Percentiles rank a stretch among this genome's conserved stretches.
Conservation (phyloP, 2,888 invertebrate genomes). For the Sinohyriopsis cumingii region DNA sequence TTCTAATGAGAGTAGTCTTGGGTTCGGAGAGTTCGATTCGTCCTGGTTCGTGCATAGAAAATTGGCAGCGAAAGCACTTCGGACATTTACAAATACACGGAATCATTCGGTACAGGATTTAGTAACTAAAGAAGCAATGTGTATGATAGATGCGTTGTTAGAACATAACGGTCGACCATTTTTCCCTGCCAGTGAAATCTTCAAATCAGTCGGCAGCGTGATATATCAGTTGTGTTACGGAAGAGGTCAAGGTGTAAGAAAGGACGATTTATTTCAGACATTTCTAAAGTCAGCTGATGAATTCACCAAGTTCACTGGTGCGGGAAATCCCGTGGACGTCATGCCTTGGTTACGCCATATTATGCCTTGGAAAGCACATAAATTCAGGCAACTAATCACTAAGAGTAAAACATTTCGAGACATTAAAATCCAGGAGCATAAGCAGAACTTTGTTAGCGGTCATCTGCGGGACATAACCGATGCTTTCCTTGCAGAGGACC, state of each 20-base stretch:
- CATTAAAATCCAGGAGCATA: constrained; percentile 7
- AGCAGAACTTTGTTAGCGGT: not conserved
- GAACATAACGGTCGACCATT: not conserved
- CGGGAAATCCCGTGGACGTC: constrained; percentile 43
- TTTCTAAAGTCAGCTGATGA: constrained; percentile 3
- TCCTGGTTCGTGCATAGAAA: constrained; percentile 22
- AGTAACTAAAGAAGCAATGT: constrained; percentile 11
- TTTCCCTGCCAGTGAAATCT: constrained; percentile 11
- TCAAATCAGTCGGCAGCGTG: constrained; percentile 18
- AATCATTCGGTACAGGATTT: constrained; percentile 22
- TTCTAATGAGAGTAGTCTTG: constrained; percentile 8
- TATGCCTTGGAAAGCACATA: constrained; percentile 16
- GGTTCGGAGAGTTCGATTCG: constrained; percentile 10
- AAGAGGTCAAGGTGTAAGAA: constrained; percentile 15
- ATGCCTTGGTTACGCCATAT: constrained; percentile 42
- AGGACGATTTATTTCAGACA: constrained; percentile 14
- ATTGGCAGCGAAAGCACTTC: constrained; percentile 19
- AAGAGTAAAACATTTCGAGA: not conserved
- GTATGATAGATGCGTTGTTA: constrained; percentile 2
- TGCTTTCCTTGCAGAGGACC: constrained; percentile 31
- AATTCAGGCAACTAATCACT: constrained; percentile 18
- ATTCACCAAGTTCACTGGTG: constrained; percentile 23
- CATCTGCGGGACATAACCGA: constrained; percentile 47
- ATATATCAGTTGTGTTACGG: constrained; percentile 39
- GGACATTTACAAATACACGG: constrained; percentile 21